Evolutionary conservation across 2,113 vertebrate genomes (phyloP).

Genomic region (Dermatemys mawii): DNA sequence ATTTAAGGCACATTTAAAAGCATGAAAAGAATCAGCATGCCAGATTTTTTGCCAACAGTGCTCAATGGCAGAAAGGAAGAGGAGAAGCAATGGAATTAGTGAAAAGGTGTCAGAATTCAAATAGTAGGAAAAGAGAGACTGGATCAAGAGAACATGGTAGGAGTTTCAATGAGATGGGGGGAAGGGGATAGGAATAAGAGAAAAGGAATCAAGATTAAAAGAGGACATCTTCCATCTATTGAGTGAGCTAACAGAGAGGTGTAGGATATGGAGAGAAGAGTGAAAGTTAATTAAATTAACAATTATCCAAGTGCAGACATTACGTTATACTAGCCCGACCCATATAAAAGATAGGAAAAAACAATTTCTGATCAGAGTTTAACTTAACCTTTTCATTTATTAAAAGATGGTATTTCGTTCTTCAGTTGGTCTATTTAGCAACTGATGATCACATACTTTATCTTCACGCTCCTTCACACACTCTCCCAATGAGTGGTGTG

Average conservation of each 20-base stretch:
- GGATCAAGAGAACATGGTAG: background rate
- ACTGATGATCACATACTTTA: background rate
- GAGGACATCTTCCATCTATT: background rate
- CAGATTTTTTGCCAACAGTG: background rate
- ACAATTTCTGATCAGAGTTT: constrained; percentile 6
- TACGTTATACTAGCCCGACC: background rate
- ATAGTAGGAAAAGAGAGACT: background rate
- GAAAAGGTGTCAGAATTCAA: fast-evolving
- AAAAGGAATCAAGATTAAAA: background rate
- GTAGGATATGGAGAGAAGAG: background rate
- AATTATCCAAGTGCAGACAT: background rate
- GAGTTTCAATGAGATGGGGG: background rate
- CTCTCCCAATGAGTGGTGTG: background rate
- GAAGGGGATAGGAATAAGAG: background rate
- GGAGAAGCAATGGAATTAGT: background rate
- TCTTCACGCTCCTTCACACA: background rate
- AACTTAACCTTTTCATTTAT: constrained; percentile 52
- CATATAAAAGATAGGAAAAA: background rate
- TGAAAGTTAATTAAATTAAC: constrained; percentile 32
- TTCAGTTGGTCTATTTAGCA: constrained; percentile 19
- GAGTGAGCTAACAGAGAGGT: background rate
- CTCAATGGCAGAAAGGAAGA: background rate
- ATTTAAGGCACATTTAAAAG: background rate
- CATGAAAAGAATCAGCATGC: background rate
- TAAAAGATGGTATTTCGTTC: constrained; percentile 37